Percentiles rank a stretch among this genome's conserved stretches.
Conservation (phyloP, 2,888 invertebrate genomes). For the Cyclophora punctaria region DNA sequence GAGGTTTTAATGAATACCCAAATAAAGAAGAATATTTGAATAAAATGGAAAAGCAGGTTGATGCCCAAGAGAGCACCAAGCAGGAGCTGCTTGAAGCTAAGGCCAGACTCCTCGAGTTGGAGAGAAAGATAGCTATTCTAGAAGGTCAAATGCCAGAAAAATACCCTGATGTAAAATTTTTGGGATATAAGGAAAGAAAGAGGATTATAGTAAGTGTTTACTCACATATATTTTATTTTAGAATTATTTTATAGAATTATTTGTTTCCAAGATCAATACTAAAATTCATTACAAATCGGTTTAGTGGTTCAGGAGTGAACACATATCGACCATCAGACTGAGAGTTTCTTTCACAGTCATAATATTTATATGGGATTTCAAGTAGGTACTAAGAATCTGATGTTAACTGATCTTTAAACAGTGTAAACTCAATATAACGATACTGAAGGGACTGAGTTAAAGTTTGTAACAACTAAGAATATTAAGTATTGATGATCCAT, state of each 20-base stretch:
- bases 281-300: slow-evolving; percentile 1
- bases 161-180: slow-evolving; percentile 92
- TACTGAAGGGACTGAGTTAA: too few species aligned
- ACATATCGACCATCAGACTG: too few species aligned
- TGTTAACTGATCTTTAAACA: too few species aligned
- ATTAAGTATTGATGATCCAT: too few species aligned
- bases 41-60: slow-evolving; percentile 31
- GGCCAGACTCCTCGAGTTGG: slow-evolving; percentile 78
- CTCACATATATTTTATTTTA: too few species aligned
- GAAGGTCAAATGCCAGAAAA: slow-evolving; percentile 86
- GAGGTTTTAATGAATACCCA: slow-evolving; percentile 40
- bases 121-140: slow-evolving; percentile 81
- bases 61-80: slow-evolving; percentile 39
- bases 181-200: slow-evolving; percentile 93
- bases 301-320: background rate
- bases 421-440: too few species aligned
- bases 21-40: slow-evolving; percentile 28
- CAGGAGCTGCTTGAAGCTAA: slow-evolving; percentile 78
- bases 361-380: too few species aligned
- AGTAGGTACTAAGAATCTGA: too few species aligned
- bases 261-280: too few species aligned
- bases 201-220: slow-evolving; percentile 84
- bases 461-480: too few species aligned
- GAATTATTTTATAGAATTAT: too few species aligned
- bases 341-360: too few species aligned